A percentile compares a stretch with the other conserved stretches of the same genome.
phyloP scores from a whole-genome alignment of 2,113 vertebrate species.

The Dasypus novemcinctus region DNA sequence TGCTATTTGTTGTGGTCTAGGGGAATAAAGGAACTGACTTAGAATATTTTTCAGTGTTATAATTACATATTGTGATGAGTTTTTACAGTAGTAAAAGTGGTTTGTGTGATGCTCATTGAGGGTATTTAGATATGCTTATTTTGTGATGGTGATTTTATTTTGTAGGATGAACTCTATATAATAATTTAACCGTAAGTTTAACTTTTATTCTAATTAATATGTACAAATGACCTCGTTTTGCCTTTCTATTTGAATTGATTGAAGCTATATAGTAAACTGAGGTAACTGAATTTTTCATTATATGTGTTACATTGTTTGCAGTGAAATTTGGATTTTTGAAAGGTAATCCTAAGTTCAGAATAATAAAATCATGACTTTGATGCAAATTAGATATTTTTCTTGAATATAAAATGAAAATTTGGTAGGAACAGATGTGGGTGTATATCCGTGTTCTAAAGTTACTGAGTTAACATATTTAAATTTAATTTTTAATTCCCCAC shows the following conservation, averaged over 20 bases:
- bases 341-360: slow-evolving; percentile 37
- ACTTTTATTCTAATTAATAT: slow-evolving; percentile 1
- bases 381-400: slow-evolving; percentile 66
- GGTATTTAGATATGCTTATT: slow-evolving; percentile 20
- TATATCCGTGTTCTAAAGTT: slow-evolving; percentile 71
- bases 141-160: slow-evolving; percentile 34
- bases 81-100: not conserved
- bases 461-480: slow-evolving; percentile 71
- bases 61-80: not conserved
- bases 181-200: slow-evolving; percentile 39
- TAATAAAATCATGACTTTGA: slow-evolving; percentile 58
- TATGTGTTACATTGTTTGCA: not conserved
- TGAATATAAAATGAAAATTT: slow-evolving; percentile 67
- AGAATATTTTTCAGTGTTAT: slow-evolving; percentile 30
- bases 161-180: not conserved
- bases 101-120: not conserved
- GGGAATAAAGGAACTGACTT: not conserved
- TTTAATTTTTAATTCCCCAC: slow-evolving; percentile 66
- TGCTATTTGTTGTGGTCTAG: not conserved
- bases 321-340: slow-evolving; percentile 33
- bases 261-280: not conserved
- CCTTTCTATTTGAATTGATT: slow-evolving; percentile 37
- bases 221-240: slow-evolving; percentile 29
- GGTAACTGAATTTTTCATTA: not conserved
- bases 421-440: slow-evolving; percentile 68